phyloP scores from a whole-genome alignment of 2,888 invertebrate species.

The Pseudolycoriella hygida region DNA sequence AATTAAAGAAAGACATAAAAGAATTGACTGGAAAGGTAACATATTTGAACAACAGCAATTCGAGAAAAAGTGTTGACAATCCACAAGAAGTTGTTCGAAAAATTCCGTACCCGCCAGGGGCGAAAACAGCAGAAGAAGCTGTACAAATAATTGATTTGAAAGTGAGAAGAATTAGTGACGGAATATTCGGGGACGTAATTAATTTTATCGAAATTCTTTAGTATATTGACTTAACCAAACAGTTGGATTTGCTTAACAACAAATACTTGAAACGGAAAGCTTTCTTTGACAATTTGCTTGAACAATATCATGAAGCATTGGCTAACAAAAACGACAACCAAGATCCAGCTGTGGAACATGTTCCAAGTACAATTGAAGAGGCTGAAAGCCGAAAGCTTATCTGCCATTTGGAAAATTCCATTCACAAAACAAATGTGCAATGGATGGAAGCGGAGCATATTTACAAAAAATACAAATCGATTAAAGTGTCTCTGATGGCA shows the following conservation, averaged over 20 bases:
- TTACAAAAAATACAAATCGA: slow-evolving; percentile 55
- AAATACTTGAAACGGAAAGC: slow-evolving; percentile 44
- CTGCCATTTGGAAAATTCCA: slow-evolving; percentile 59
- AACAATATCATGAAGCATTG: slow-evolving; percentile 40
- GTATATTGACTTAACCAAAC: slow-evolving; percentile 43
- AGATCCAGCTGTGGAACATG: slow-evolving; percentile 17
- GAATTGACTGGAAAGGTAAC: slow-evolving; percentile 38
- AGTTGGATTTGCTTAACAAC: slow-evolving; percentile 53
- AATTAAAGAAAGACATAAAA: slow-evolving; percentile 56
- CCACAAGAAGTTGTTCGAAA: slow-evolving; percentile 20
- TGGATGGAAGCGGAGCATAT: slow-evolving; percentile 67
- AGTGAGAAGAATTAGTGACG: no score
- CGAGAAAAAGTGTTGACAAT: slow-evolving; percentile 19
- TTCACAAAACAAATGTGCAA: slow-evolving; percentile 63
- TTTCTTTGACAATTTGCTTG: slow-evolving; percentile 36
- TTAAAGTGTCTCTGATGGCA: slow-evolving; percentile 46
- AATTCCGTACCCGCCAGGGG: slow-evolving; percentile 28
- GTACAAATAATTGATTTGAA: slow-evolving; percentile 43
- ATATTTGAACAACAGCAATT: slow-evolving; percentile 22
- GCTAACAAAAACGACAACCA: slow-evolving; percentile 34
- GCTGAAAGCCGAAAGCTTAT: slow-evolving; percentile 49
- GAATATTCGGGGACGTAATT: slow-evolving; percentile 25
- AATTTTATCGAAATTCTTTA: background rate
- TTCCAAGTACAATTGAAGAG: slow-evolving; percentile 30
- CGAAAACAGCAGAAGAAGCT: slow-evolving; percentile 33